Percentiles rank a stretch among this genome's conserved stretches.
These are phyloP conservation scores for Brachyhypopomus gauderio DNA, from an alignment of 2,113 vertebrate species.

Conservation along the genomic window DNA sequence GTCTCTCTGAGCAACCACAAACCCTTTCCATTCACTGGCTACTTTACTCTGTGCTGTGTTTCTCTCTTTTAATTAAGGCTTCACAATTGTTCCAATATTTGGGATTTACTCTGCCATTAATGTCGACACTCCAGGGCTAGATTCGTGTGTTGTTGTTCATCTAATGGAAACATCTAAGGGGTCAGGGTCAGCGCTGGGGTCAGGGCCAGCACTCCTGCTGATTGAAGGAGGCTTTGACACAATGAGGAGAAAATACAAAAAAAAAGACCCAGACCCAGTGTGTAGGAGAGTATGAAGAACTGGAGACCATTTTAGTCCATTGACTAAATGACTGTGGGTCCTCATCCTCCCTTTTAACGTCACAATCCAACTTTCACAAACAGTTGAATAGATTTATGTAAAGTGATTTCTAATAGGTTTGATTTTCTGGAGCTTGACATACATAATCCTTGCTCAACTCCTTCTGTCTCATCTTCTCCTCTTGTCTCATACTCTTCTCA, in stretches of 20 bases:
- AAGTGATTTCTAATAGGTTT: neutral
- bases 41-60: slow-evolving; percentile 1
- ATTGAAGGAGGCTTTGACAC: neutral
- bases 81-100: neutral
- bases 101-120: neutral
- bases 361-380: too few species aligned
- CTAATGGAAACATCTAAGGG: too few species aligned
- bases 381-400: too few species aligned
- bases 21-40: neutral
- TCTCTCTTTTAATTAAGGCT: slow-evolving; percentile 39
- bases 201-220: neutral
- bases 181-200: too few species aligned
- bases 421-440: slow-evolving; percentile 18
- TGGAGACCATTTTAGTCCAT: too few species aligned
- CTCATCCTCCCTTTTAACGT: too few species aligned
- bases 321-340: too few species aligned
- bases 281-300: too few species aligned
- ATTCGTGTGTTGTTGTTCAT: too few species aligned
- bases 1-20: too few species aligned
- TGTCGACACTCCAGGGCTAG: neutral
- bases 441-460: slow-evolving; percentile 1
- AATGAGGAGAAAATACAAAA: neutral
- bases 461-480: neutral
- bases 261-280: neutral
- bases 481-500: neutral